Conservation (phyloP, 2,797 vertebrate species). For the Macroramphosus scolopax region DNA sequence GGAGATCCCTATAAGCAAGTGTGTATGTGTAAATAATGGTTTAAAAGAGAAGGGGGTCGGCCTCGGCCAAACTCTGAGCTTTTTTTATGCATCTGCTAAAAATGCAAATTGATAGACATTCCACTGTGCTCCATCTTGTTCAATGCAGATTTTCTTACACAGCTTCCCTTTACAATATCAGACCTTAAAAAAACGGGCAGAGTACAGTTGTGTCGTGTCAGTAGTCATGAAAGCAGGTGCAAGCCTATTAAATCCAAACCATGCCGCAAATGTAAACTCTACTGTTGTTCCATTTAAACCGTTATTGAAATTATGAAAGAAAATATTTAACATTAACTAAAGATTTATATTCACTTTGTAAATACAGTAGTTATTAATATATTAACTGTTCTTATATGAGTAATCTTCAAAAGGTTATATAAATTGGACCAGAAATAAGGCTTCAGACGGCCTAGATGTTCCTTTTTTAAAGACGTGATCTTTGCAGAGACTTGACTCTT, state of each 20-base stretch:
- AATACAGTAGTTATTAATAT: constrained; percentile 85
- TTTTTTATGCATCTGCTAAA: constrained; percentile 72
- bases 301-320: constrained; percentile 75
- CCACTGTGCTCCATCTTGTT: constrained; percentile 76
- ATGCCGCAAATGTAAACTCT: constrained; percentile 68
- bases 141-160: constrained; percentile 64
- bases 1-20: constrained; percentile 47
- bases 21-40: constrained; percentile 59
- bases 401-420: constrained; percentile 77
- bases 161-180: constrained; percentile 64
- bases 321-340: constrained; percentile 83
- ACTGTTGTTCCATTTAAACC: constrained; percentile 69
- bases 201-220: constrained; percentile 50
- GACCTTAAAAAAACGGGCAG: constrained; percentile 37
- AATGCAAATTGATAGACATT: constrained; percentile 78
- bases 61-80: constrained; percentile 56
- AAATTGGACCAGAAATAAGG: constrained; percentile 64
- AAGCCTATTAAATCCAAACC: constrained; percentile 53
- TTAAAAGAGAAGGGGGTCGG: constrained; percentile 55
- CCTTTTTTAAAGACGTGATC: constrained; percentile 23
- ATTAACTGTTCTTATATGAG: constrained; percentile 78
- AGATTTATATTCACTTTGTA: constrained; percentile 85
- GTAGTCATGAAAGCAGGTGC: constrained; percentile 43
- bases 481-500: constrained; percentile 51
- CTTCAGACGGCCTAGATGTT: constrained; percentile 41